phyloP scores from a whole-genome alignment of 1,140 invertebrate species.

The Mamestra configurata region DNA sequence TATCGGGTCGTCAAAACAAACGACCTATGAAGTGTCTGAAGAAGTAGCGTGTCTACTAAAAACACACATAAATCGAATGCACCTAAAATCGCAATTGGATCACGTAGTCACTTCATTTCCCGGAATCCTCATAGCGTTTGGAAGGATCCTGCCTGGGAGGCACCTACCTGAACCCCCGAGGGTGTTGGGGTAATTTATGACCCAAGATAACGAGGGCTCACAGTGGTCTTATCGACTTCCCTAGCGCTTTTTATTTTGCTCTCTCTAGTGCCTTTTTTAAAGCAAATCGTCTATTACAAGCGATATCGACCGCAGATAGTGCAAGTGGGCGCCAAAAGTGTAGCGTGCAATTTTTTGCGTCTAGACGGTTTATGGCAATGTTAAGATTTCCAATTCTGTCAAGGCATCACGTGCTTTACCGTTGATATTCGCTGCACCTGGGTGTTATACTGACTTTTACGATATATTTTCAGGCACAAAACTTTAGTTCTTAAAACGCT shows the following conservation, averaged over 20 bases:
- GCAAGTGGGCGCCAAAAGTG: constrained; percentile 39
- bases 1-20: constrained; percentile 39
- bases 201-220: constrained; percentile 84
- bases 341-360: constrained; percentile 54
- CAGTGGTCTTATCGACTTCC: constrained; percentile 84
- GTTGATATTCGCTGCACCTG: constrained; percentile 57
- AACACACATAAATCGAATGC: constrained; percentile 78
- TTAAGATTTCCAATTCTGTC: constrained; percentile 50
- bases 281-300: constrained; percentile 82
- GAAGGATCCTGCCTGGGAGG: constrained; percentile 69
- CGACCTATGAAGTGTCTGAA: constrained; percentile 48
- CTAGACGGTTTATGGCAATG: constrained; percentile 58
- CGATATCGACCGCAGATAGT: constrained; percentile 76
- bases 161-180: constrained; percentile 78
- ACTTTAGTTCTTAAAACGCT: constrained; percentile 36
- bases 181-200: constrained; percentile 86
- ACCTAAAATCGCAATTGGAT: constrained; percentile 86
- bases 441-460: constrained; percentile 51
- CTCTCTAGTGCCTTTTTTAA: constrained; percentile 80
- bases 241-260: constrained; percentile 74
- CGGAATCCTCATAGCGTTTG: constrained; percentile 76
- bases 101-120: constrained; percentile 85
- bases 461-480: constrained; percentile 24
- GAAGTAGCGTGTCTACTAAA: constrained; percentile 62
- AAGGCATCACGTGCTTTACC: constrained; percentile 36